phyloP scores from a whole-genome alignment of 2,797 vertebrate genomes.

The Sebastes elongatus region DNA sequence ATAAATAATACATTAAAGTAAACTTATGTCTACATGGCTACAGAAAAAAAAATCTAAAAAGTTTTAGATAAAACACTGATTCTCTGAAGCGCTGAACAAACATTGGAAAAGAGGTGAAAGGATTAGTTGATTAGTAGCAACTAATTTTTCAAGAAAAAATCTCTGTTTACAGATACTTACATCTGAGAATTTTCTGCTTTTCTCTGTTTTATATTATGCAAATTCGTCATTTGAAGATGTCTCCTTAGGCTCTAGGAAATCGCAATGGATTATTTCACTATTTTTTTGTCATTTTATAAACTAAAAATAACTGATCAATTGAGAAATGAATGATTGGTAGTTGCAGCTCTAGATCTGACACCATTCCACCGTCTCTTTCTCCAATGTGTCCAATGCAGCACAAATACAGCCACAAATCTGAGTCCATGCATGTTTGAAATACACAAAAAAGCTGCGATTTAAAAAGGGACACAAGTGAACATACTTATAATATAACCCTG shows the following conservation, averaged over 20 bases:
- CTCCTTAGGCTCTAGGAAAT: neutral
- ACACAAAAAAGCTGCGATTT: neutral
- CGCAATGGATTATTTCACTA: neutral
- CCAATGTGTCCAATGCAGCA: neutral
- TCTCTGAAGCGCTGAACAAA: neutral
- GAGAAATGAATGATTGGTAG: neutral
- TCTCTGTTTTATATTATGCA: neutral
- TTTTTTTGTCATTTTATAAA: neutral
- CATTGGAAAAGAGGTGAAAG: neutral
- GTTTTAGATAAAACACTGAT: neutral
- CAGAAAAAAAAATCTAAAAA: neutral
- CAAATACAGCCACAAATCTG: neutral
- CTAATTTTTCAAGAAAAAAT: neutral
- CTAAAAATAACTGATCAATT: neutral
- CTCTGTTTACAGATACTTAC: neutral
- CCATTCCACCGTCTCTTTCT: neutral
- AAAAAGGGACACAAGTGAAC: neutral
- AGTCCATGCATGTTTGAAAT: neutral
- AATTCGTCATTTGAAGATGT: accelerated
- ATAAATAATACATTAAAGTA: neutral
- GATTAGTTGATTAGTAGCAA: neutral
- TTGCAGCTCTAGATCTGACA: neutral
- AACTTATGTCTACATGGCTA: neutral
- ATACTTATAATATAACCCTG: neutral
- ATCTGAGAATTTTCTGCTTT: neutral